A percentile compares a stretch with the other conserved stretches of the same genome.
Evolutionary conservation across 2,113 vertebrate genomes (phyloP).

Genomic region (Gallinago jamesoni): DNA sequence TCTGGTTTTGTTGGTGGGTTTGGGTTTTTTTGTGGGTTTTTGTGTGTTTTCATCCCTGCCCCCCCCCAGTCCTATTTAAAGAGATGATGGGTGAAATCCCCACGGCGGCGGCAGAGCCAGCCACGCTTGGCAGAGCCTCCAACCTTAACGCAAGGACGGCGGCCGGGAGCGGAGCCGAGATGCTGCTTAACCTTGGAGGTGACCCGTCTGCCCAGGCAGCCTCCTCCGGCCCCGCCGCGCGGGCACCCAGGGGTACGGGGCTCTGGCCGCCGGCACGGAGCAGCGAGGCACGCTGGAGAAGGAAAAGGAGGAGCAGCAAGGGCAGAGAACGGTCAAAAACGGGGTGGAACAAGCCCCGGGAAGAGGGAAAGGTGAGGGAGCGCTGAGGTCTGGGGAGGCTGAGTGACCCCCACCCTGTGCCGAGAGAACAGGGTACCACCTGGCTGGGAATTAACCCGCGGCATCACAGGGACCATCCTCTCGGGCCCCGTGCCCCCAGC

Average conservation of each 20-base stretch:
- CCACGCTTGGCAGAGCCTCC: neutral
- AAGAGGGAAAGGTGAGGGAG: neutral
- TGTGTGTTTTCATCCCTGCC: too few relatives aligned
- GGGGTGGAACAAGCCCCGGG: neutral
- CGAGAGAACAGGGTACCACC: neutral
- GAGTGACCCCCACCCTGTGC: neutral
- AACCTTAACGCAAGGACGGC: neutral
- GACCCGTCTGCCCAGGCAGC: conserved; percentile 47
- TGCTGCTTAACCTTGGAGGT: conserved; percentile 56
- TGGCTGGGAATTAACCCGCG: neutral
- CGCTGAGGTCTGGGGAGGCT: neutral
- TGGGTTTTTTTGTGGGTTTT: too few relatives aligned
- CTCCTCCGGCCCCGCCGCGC: neutral
- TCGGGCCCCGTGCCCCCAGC: neutral
- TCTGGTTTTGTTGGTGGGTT: neutral
- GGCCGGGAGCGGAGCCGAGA: neutral
- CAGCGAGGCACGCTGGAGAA: neutral
- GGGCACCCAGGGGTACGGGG: neutral
- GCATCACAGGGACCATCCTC: neutral
- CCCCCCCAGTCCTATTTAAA: neutral
- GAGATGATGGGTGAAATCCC: conserved; percentile 16
- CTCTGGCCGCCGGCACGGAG: neutral
- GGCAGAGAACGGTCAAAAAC: neutral
- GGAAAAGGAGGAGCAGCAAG: neutral
- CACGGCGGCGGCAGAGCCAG: neutral